Evolutionary conservation across 2,113 vertebrate species (phyloP), one percentile per base, ranked within the genome.

Genomic region (Myotis yumanensis): DNA sequence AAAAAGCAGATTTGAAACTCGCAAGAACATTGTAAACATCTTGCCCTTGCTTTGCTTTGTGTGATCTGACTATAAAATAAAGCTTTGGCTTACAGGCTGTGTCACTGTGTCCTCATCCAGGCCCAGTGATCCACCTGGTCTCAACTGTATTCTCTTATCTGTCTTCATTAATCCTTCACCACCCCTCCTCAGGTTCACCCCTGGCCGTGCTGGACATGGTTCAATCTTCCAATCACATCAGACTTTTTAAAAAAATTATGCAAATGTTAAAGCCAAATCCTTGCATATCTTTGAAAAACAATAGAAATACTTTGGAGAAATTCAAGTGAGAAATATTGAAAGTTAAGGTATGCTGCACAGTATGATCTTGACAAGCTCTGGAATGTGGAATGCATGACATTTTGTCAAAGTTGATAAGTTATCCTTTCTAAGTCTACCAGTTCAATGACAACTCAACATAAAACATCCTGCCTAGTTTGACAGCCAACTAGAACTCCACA

Each of bases 401-500:
- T 95, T 95, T 93, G 59, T 93, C 59, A 93, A 77, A 83, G 16
- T 4, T 69, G 28, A 59, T 71, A 71, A 2, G 0, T 93, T 90
- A 80, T 90, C 54, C 15, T 87, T 71, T 69, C 76, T 90, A 82
- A 66, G 15, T 43, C 62, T 87, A 76, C 23, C 66, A 66, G 37
- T 18, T 93, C 32, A 81, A 71, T 90, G 76, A 85, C 71, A 77
- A 35, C 32, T 51, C 37, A 91, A 79, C 90, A 91, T 23, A 75
- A 64, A 79, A 94, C 12, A 37, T 64, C 52, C 69, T 71, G 54
- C 81, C 62, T 95, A 59, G 1, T 80, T 51, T 93, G 90, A 92
- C 80, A 87, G 48, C 37, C 57, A 94, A 73, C 87, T 35, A 92
- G 76, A 95, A 20, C 32, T 71, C 40, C 84, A 40, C 86, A 75